A percentile compares a stretch with the other conserved stretches of the same genome.
Conservation (phyloP, 2,113 vertebrate species). For the Macroglossus sobrinus region DNA sequence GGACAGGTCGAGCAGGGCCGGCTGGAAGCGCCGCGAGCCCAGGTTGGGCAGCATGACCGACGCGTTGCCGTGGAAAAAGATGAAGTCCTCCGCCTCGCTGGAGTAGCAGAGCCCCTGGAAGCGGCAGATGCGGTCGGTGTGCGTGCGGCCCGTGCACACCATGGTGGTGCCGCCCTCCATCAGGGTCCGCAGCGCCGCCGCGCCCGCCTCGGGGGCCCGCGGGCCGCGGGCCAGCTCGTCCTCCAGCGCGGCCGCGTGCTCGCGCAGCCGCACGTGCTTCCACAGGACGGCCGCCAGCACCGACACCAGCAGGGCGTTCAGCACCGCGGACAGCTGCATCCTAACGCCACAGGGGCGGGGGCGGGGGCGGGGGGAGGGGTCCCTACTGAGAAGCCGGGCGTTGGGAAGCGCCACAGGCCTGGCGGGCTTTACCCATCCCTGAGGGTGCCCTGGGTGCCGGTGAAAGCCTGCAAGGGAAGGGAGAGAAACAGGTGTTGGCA, state of each 20-base stretch:
- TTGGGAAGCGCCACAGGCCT: conserved; percentile 46
- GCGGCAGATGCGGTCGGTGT: conserved; percentile 96
- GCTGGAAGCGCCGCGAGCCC: conserved; percentile 95
- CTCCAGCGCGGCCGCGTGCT: conserved; percentile 90
- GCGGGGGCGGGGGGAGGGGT: too few species aligned
- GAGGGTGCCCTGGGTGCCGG: conserved; percentile 56
- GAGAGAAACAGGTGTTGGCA: neutral
- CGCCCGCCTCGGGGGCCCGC: conserved; percentile 87
- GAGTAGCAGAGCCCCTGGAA: conserved; percentile 97
- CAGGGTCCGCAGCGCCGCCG: conserved; percentile 87
- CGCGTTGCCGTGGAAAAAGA: conserved; percentile 96
- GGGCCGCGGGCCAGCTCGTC: conserved; percentile 89
- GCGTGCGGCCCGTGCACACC: conserved; percentile 97
- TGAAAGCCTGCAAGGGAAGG: conserved; percentile 56
- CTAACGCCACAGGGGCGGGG: conserved; percentile 82
- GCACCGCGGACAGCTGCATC: conserved; percentile 93
- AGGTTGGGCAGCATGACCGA: conserved; percentile 96
- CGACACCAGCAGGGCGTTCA: conserved; percentile 95
- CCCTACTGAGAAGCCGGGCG: conserved; percentile 80
- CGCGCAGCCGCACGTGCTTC: conserved; percentile 91
- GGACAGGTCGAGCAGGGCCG: conserved; percentile 94
- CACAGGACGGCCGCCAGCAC: conserved; percentile 94
- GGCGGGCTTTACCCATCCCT: conserved; percentile 70
- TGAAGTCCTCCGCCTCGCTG: conserved; percentile 93
- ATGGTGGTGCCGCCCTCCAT: conserved; percentile 93